These are phyloP conservation scores for Drosophila leontia DNA, from an alignment of 1,140 invertebrate species.

Conservation along the genomic window DNA sequence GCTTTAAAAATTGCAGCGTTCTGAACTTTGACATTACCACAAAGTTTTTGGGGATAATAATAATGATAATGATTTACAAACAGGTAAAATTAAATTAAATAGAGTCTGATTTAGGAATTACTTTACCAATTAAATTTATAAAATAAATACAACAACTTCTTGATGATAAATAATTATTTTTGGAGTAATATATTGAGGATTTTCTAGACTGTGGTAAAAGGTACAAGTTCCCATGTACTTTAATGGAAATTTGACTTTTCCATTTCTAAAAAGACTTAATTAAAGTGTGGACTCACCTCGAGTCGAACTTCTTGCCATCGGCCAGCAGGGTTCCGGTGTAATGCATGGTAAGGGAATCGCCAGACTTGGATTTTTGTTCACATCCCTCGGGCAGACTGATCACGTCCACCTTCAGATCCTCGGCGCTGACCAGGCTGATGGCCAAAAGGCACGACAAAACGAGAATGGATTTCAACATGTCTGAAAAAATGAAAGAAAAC, in stretches of 20 bases:
- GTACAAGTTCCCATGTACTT: not conserved
- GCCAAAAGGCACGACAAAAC: slow-evolving; percentile 82
- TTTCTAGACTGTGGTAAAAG: not conserved
- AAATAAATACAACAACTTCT: not conserved
- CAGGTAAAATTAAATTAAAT: not conserved
- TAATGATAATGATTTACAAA: too few species aligned
- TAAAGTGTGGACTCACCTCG: slow-evolving; percentile 89
- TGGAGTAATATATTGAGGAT: not conserved
- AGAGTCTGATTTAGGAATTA: not conserved
- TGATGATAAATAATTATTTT: not conserved
- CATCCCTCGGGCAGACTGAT: slow-evolving; percentile 92
- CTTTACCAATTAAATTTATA: not conserved
- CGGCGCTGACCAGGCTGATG: slow-evolving; percentile 83
- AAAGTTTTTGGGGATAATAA: not conserved
- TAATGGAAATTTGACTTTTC: not conserved
- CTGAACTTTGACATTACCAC: slow-evolving; percentile 23
- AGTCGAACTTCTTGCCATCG: slow-evolving; percentile 96
- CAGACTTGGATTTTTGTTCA: slow-evolving; percentile 92
- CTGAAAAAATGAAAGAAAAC: slow-evolving; percentile 47
- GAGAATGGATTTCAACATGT: slow-evolving; percentile 79
- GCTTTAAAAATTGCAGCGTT: slow-evolving; percentile 18
- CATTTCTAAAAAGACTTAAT: not conserved
- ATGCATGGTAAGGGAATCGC: slow-evolving; percentile 97
- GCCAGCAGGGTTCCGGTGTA: slow-evolving; percentile 93
- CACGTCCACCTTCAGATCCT: slow-evolving; percentile 92